Percentiles rank a stretch among this genome's conserved stretches.
Evolutionary conservation across 1,140 invertebrate genomes (phyloP).

Genomic region (Drosophila triauraria): DNA sequence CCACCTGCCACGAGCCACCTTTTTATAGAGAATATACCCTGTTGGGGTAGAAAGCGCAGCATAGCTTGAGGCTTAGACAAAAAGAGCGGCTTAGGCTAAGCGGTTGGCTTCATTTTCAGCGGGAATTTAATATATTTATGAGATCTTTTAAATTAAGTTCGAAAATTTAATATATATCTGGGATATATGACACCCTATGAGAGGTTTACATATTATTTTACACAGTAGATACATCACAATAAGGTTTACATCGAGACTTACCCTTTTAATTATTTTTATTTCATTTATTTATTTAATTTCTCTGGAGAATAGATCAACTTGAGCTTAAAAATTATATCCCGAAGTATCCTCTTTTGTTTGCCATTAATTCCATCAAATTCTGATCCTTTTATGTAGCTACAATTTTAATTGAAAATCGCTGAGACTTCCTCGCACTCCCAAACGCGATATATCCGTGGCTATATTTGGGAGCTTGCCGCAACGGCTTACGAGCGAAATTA

Average conservation of each 20-base stretch:
- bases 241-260: too few species aligned
- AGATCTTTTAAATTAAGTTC: too few species aligned
- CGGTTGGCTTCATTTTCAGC: not conserved
- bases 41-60: not conserved
- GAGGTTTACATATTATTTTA: too few species aligned
- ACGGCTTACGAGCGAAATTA: constrained; percentile 61
- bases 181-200: too few species aligned
- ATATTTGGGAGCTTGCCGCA: constrained; percentile 25
- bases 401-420: constrained; percentile 45
- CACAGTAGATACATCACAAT: too few species aligned
- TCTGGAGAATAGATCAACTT: too few species aligned
- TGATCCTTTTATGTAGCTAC: not conserved
- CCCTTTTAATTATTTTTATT: too few species aligned
- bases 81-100: not conserved
- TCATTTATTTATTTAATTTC: too few species aligned
- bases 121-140: not conserved
- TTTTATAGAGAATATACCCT: constrained; percentile 18
- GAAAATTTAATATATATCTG: too few species aligned
- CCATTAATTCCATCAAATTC: not conserved
- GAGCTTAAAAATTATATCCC: too few species aligned
- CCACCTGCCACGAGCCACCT: constrained; percentile 45
- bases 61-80: not conserved
- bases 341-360: not conserved
- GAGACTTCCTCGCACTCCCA: not conserved
- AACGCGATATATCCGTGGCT: constrained; percentile 1